A percentile compares a stretch with the other conserved stretches of the same genome.
These are phyloP conservation scores for Limosa lapponica DNA, from an alignment of 2,797 vertebrate genomes.

Conservation along the genomic window DNA sequence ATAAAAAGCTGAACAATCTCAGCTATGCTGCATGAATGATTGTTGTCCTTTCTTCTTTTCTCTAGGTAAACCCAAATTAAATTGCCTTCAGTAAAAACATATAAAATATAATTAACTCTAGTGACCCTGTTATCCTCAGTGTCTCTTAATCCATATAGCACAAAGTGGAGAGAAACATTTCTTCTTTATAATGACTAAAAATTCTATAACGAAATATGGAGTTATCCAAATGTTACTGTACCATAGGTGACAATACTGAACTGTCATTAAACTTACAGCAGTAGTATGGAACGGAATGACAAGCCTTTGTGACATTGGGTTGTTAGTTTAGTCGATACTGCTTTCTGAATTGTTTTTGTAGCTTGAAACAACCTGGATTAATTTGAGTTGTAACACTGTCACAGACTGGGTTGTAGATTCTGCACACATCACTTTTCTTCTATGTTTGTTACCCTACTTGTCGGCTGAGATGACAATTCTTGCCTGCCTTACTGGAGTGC, in stretches of 20 bases:
- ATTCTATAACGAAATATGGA: not conserved
- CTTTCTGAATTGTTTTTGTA: not conserved
- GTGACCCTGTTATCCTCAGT: not conserved
- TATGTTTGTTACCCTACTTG: not conserved
- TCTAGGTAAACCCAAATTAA: not conserved
- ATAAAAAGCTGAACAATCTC: not conserved
- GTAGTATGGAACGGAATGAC: not conserved
- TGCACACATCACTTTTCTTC: not conserved
- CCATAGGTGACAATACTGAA: not conserved
- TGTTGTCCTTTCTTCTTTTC: conserved; percentile 13
- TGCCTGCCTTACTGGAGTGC: not conserved
- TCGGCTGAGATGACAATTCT: not conserved
- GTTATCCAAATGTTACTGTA: not conserved
- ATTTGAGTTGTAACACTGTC: not conserved
- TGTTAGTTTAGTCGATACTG: not conserved
- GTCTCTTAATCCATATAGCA: not conserved
- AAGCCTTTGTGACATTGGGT: not conserved
- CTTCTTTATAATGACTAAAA: not conserved
- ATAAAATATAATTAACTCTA: conserved; percentile 27
- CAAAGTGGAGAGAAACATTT: not conserved
- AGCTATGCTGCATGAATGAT: not conserved
- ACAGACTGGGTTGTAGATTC: not conserved
- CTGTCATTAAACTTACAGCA: not conserved
- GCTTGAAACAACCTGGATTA: not conserved
- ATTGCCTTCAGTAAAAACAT: not conserved